These are phyloP conservation scores for Subanguina moxae DNA, from an alignment of 1,140 invertebrate species.

Conservation along the genomic window DNA sequence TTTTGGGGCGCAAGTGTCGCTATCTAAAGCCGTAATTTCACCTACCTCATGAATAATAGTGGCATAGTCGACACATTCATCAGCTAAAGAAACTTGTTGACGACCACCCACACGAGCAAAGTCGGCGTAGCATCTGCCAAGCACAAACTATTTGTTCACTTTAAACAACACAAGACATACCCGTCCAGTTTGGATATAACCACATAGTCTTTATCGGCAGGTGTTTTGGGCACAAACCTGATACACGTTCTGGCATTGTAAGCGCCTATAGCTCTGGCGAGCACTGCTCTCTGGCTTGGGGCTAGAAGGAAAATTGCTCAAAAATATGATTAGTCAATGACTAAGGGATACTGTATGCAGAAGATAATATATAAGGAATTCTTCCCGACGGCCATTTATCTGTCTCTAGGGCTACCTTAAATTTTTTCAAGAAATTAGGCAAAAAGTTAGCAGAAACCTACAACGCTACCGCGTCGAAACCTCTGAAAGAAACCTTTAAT, in stretches of 20 bases:
- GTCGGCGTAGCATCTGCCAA: conserved; percentile 54
- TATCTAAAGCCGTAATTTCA: not conserved
- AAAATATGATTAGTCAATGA: not conserved
- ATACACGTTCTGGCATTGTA: conserved; percentile 56
- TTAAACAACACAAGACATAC: conserved; percentile 24
- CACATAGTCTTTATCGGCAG: conserved; percentile 52
- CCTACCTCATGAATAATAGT: conserved; percentile 54
- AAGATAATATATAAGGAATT: conserved; percentile 55
- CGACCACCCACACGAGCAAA: conserved; percentile 57
- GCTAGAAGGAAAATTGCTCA: conserved; percentile 35
- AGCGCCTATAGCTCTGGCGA: conserved; percentile 49
- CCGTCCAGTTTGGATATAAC: conserved; percentile 57
- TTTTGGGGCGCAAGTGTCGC: no score
- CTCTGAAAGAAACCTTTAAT: no score
- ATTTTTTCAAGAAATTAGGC: not conserved
- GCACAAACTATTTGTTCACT: not conserved
- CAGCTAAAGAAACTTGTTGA: conserved; percentile 58
- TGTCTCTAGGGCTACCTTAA: conserved; percentile 48
- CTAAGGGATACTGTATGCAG: conserved; percentile 51
- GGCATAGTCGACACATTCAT: conserved; percentile 58
- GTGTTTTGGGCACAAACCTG: conserved; percentile 56
- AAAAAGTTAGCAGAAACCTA: not conserved
- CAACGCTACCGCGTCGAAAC: not conserved
- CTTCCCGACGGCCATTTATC: conserved; percentile 58
- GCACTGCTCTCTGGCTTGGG: conserved; percentile 46